phyloP scores from a whole-genome alignment of 1,140 invertebrate species.

The Musca domestica region DNA sequence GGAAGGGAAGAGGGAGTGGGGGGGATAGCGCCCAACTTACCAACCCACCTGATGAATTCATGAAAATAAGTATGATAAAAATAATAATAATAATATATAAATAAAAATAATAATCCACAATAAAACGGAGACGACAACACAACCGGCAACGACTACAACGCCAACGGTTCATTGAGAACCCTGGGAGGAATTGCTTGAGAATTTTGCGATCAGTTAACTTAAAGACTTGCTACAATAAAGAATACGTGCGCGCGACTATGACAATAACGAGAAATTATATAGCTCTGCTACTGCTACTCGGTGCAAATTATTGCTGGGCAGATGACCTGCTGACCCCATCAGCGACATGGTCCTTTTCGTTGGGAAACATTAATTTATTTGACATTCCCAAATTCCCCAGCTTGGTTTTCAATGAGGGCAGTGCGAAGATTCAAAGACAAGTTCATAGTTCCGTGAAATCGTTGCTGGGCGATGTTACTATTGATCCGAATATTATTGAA shows the following conservation, averaged over 20 bases:
- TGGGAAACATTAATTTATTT: conserved; percentile 39
- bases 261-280: neutral
- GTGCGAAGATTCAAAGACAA: neutral
- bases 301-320: neutral
- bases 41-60: too few relatives aligned
- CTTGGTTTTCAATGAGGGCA: neutral
- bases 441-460: neutral
- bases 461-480: conserved; percentile 6
- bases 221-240: neutral
- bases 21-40: too few relatives aligned
- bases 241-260: neutral
- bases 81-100: neutral
- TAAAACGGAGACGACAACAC: neutral
- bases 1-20: too few relatives aligned
- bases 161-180: too few relatives aligned
- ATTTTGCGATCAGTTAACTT: conserved; percentile 23
- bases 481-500: conserved; percentile 43
- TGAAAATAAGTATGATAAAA: neutral
- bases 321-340: neutral
- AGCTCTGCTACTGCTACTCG: neutral
- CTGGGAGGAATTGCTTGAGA: too few relatives aligned
- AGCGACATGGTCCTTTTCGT: conserved; percentile 29
- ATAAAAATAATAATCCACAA: neutral
- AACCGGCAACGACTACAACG: too few relatives aligned
- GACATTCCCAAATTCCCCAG: conserved; percentile 32